A percentile compares a stretch with the other conserved stretches of the same genome.
Conservation (phyloP, 2,797 vertebrate genomes). For the Pseudomugil gertrudae region DNA sequence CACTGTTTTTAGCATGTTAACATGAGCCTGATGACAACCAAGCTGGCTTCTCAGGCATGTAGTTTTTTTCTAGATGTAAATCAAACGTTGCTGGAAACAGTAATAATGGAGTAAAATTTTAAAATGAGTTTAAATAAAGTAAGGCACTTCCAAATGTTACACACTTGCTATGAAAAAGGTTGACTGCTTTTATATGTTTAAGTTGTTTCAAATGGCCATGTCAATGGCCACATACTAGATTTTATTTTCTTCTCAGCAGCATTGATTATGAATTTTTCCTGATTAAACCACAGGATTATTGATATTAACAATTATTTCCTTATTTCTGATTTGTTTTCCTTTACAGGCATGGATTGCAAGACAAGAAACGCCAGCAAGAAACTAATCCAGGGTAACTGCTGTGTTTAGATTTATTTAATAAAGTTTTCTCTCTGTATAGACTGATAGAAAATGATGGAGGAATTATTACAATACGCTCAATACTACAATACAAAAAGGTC, state of each 20-base stretch:
- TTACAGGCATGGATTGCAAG: slow-evolving; percentile 90
- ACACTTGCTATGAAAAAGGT: background rate
- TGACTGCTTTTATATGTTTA: too few species aligned
- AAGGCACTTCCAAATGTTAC: too few species aligned
- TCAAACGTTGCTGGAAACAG: background rate
- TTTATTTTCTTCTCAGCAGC: background rate
- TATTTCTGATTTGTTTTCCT: slow-evolving; percentile 3
- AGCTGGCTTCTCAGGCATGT: background rate
- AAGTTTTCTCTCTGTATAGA: background rate
- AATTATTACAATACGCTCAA: background rate
- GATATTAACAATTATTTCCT: background rate
- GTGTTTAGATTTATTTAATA: background rate
- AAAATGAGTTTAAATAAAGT: too few species aligned
- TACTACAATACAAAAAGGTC: too few species aligned
- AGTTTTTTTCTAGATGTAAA: background rate
- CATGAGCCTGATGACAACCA: background rate
- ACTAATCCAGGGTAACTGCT: slow-evolving; percentile 90
- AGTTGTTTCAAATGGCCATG: too few species aligned
- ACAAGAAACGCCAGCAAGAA: slow-evolving; percentile 85
- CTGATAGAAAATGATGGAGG: background rate
- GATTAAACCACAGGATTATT: background rate
- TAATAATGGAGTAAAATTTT: background rate
- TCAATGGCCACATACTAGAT: background rate
- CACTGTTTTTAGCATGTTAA: background rate
- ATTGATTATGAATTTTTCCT: background rate